Evolutionary conservation across 2,888 invertebrate genomes (phyloP).

Genomic region (Leucania comma): DNA sequence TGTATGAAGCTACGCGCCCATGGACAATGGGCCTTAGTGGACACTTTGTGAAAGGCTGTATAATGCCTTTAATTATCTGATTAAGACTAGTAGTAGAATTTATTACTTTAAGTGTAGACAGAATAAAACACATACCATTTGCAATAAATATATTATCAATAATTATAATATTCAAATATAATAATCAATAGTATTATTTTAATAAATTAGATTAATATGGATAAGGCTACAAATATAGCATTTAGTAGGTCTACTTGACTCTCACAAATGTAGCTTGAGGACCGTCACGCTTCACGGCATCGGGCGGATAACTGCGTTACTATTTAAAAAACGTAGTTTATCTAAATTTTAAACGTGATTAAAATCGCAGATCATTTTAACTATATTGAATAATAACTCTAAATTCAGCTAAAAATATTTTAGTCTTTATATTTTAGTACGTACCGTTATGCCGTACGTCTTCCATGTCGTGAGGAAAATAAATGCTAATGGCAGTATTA

Average conservation of each 20-base stretch:
- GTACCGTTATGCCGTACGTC: constrained; percentile 45
- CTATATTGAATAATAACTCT: constrained; percentile 54
- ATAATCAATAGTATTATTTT: constrained; percentile 67
- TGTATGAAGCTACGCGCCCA: no score
- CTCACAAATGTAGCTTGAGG: constrained; percentile 79
- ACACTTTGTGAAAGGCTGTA: constrained; percentile 40
- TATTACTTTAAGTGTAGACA: background rate
- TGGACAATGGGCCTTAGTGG: no score
- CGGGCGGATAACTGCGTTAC: constrained; percentile 45
- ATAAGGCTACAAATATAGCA: constrained; percentile 87
- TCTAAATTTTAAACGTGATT: constrained; percentile 61
- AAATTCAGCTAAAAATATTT: constrained; percentile 63
- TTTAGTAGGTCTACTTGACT: constrained; percentile 78
- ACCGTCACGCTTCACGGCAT: constrained; percentile 57
- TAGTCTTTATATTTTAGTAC: constrained; percentile 61
- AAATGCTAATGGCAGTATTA: constrained; percentile 65
- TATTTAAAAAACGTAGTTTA: constrained; percentile 51
- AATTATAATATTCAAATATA: constrained; percentile 81
- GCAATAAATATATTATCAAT: constrained; percentile 89
- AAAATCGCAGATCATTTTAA: constrained; percentile 64
- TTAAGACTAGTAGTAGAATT: constrained; percentile 14
- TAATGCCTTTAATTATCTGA: constrained; percentile 19
- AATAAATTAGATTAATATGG: constrained; percentile 83
- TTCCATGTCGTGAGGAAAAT: constrained; percentile 42
- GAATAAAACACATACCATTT: constrained; percentile 64